Evolutionary conservation across 2,888 invertebrate species (phyloP).

Genomic region (Cordilura impudica): DNA sequence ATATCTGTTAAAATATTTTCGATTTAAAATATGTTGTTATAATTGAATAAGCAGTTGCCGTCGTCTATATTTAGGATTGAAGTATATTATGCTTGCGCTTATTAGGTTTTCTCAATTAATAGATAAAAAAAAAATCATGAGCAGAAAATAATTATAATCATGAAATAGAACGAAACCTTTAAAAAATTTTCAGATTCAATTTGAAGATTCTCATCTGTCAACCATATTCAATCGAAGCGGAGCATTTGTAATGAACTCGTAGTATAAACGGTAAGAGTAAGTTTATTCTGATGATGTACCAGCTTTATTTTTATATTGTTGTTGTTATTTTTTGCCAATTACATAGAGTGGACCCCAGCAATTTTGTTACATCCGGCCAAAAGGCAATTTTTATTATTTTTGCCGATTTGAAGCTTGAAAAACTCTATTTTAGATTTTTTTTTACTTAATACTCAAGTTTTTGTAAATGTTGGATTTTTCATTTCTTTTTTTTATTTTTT

Average conservation of each 20-base stretch:
- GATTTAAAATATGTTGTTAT: no score
- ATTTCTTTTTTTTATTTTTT: conserved; percentile 4
- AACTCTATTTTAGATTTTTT: conserved; percentile 7
- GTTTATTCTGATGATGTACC: neutral
- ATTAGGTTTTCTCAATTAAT: no score
- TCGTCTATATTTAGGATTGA: no score
- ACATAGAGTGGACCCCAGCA: conserved; percentile 74
- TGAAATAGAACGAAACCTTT: no score
- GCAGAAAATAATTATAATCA: no score
- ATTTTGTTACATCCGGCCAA: conserved; percentile 76
- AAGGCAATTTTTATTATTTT: conserved; percentile 63
- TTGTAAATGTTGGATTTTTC: conserved; percentile 22
- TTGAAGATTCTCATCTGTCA: no score
- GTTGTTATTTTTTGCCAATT: conserved; percentile 69
- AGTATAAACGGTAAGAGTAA: neutral
- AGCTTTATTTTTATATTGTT: conserved; percentile 20
- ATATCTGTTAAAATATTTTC: no score
- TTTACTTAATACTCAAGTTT: conserved; percentile 14
- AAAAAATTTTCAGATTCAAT: no score
- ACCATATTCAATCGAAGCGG: neutral
- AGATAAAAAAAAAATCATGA: no score
- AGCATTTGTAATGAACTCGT: no score
- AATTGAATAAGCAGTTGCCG: no score
- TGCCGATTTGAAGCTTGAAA: conserved; percentile 55
- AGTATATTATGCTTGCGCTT: no score